Evolutionary conservation across 2,113 vertebrate genomes (phyloP).

Genomic region (Pterocles burchelli): DNA sequence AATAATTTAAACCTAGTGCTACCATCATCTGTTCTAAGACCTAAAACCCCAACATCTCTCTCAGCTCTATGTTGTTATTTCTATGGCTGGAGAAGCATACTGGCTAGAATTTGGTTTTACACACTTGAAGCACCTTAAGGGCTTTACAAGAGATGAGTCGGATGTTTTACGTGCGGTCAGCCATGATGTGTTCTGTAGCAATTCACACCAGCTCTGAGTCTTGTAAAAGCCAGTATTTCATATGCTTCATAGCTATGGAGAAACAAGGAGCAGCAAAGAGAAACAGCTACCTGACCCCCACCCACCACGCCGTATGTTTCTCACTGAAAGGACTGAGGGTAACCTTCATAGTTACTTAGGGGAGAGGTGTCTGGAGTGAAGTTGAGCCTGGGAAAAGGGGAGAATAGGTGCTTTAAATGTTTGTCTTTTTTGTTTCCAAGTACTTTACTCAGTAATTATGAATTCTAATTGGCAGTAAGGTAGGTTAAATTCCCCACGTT

Average conservation of each 20-base stretch:
- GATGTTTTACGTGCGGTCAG: background rate
- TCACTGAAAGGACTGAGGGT: background rate
- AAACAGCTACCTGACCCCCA: background rate
- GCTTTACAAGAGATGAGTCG: background rate
- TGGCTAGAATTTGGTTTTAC: background rate
- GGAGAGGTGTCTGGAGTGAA: background rate
- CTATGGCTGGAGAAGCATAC: background rate
- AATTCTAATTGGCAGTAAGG: background rate
- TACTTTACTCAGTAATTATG: background rate
- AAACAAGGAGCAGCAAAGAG: background rate
- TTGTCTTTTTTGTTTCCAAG: background rate
- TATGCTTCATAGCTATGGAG: background rate
- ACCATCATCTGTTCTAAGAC: background rate
- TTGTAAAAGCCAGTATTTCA: background rate
- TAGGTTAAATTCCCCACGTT: background rate
- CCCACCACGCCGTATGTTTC: accelerated
- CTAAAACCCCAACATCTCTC: background rate
- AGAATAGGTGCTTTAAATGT: background rate
- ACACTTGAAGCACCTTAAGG: background rate
- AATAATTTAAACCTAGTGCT: background rate
- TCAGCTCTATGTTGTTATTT: background rate
- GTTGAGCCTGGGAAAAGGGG: background rate
- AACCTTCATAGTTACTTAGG: background rate
- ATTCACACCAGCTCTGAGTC: background rate
- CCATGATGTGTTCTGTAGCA: background rate